Percentiles rank a stretch among this genome's conserved stretches.
Conservation (phyloP, 2,113 vertebrate species). For the Accipiter virgatus region DNA sequence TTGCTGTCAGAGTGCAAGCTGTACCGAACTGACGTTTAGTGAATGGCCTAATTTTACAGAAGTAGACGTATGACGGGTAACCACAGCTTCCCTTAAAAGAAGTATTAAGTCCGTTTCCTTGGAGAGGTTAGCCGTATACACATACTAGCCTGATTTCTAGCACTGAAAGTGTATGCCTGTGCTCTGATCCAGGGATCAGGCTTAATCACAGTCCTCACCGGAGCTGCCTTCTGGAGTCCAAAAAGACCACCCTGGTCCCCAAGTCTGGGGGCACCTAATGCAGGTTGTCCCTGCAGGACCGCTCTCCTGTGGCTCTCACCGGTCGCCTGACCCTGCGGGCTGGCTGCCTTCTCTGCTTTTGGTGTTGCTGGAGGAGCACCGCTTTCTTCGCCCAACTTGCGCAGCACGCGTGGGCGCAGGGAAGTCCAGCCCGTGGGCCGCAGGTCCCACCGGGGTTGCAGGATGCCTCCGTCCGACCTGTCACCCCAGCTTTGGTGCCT, state of each 20-base stretch:
- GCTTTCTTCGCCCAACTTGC: accelerated
- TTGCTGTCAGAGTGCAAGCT: not conserved
- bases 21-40: not conserved
- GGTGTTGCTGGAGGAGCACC: accelerated
- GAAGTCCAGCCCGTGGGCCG: not conserved
- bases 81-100: not conserved
- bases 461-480: not conserved
- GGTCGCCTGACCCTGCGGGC: not conserved
- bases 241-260: not conserved
- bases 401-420: not conserved
- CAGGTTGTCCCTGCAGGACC: not conserved
- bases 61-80: accelerated
- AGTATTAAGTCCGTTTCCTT: not conserved
- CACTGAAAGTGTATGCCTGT: not conserved
- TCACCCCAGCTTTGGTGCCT: not conserved
- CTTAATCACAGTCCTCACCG: accelerated
- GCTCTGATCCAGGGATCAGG: not conserved
- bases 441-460: not conserved
- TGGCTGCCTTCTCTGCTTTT: not conserved
- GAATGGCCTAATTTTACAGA: not conserved
- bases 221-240: not conserved
- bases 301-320: accelerated
- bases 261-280: not conserved
- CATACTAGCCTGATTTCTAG: not conserved
- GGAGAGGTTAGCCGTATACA: not conserved